Base-by-base conservation (phyloP, 1,140 invertebrate genomes). In the Cotesia chilonis region DNA sequence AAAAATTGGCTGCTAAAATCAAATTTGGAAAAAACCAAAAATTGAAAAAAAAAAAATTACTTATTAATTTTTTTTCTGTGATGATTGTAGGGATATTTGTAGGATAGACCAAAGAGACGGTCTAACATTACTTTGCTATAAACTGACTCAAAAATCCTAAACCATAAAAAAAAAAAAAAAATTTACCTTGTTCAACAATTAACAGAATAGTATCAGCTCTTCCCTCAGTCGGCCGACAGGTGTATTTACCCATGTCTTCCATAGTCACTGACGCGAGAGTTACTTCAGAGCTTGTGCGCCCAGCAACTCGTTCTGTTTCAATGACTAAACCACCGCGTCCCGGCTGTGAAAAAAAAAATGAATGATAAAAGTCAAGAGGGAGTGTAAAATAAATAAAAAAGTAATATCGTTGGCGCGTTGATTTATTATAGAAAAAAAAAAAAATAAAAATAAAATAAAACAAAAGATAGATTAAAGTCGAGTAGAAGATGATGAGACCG, bases 161-260 rank as follows among this genome's bases (percentile, higher is more conserved):
- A 41, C 14, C 17, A 17, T 17, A 17, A 35, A 61, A 65, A 20
- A 51, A 20, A 51, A 20, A 4, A 14, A 52, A 20, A 65, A 65
- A 66, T 55, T 38, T 79, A 88, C 88, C 88, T 79, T 84, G 82
- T 9, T 89, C 80, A 41, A 90, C 88, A 73, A 88, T 79, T 70
- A 90, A 80, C 68, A 83, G 78, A 66, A 90, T 83, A 12, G 85
- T 87, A 59, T 87, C 86, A 4, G 86, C 80, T 38, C 84, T 84
- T 47, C 86, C 86, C 71, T 88, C 86, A 14, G 85, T 81, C 1
- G 89, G 89, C 75, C 84, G 80, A 78, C 89, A 90, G 20, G 88
- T 88, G 78, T 90, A 90, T 77, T 89, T 89, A 4, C 89, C 89
- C 0, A 86, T 82, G 74, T 90, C 89, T 55, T 79, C 75, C 14